phyloP scores from a whole-genome alignment of 2,113 vertebrate genomes.

The Harpagus bidentatus region DNA sequence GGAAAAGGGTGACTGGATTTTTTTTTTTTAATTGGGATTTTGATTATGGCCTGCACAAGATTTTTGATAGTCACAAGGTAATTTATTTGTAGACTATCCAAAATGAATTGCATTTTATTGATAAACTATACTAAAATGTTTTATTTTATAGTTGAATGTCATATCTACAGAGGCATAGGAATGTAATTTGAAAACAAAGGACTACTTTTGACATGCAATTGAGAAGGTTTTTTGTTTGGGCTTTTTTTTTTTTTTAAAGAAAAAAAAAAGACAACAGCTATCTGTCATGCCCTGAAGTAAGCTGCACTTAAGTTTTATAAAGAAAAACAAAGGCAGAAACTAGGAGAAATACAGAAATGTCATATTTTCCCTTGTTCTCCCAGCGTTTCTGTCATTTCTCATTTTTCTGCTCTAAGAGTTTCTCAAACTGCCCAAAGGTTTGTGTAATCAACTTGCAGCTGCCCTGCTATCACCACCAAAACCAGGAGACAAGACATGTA shows the following conservation, averaged over 20 bases:
- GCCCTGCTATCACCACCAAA: not conserved
- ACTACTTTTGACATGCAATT: not conserved
- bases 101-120: not conserved
- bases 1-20: not conserved
- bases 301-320: not conserved
- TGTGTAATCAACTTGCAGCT: not conserved
- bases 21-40: not conserved
- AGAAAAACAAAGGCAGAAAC: not conserved
- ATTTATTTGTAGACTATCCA: not conserved
- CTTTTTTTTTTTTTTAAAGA: not conserved
- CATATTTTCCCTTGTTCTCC: not conserved
- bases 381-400: slow-evolving; percentile 1
- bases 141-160: not conserved
- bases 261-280: not conserved
- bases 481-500: not conserved
- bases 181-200: not conserved
- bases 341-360: not conserved
- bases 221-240: not conserved
- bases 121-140: not conserved
- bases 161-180: not conserved
- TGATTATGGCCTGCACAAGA: not conserved
- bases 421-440: not conserved
- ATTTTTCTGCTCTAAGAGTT: not conserved
- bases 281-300: not conserved
- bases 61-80: not conserved